phyloP scores from a whole-genome alignment of 2,888 invertebrate genomes.

The Yponomeuta evonymella region DNA sequence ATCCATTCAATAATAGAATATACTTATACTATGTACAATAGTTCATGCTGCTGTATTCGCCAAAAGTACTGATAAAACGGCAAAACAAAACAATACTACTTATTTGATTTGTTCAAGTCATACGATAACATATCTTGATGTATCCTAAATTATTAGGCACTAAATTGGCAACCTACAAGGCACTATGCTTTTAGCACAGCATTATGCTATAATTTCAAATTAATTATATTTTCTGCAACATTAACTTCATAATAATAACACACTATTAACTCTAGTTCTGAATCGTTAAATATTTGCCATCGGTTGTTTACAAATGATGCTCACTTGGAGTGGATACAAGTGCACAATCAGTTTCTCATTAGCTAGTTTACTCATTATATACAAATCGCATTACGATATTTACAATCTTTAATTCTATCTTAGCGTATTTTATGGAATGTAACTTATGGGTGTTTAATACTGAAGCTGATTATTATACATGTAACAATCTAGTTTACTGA shows the following conservation, averaged over 20 bases:
- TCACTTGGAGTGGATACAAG: not conserved
- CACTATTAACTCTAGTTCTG: not conserved
- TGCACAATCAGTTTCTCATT: not conserved
- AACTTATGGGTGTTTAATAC: constrained; percentile 50
- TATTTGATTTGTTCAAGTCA: constrained; percentile 12
- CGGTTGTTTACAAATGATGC: constrained; percentile 7
- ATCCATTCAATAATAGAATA: not conserved
- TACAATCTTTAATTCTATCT: constrained; percentile 42
- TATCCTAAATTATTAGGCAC: constrained; percentile 55
- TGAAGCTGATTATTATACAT: constrained; percentile 30
- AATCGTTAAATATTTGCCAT: constrained; percentile 3
- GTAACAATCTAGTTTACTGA: not conserved
- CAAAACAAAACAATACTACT: constrained; percentile 11
- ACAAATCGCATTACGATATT: constrained; percentile 59
- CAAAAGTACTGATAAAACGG: not conserved
- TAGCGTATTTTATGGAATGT: constrained; percentile 60
- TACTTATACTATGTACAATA: constrained; percentile 3
- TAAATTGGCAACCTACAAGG: constrained; percentile 78
- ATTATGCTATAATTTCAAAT: constrained; percentile 49
- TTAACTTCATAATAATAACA: not conserved
- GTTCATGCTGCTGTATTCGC: not conserved
- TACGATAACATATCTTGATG: constrained; percentile 15
- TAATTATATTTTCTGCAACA: constrained; percentile 14
- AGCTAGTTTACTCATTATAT: constrained; percentile 42
- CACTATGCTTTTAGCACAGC: constrained; percentile 77